Conservation (phyloP, 2,888 invertebrate genomes). For the Diarsia dahlii region DNA sequence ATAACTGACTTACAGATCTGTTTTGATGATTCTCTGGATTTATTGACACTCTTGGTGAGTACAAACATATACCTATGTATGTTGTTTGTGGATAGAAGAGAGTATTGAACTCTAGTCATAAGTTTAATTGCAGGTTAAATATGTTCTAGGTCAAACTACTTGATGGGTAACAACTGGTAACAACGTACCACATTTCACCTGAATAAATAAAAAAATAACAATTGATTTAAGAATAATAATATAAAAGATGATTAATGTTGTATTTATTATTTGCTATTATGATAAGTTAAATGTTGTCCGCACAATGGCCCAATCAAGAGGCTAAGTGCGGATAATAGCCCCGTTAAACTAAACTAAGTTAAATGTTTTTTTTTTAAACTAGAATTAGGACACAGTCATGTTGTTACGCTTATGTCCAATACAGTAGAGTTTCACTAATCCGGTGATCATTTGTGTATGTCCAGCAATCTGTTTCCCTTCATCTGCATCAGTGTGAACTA, state of each 20-base stretch:
- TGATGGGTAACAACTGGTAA: neutral
- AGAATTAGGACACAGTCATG: neutral
- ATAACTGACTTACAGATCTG: conserved; percentile 93
- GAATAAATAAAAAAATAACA: conserved; percentile 1
- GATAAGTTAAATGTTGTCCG: no score
- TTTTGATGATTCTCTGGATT: conserved; percentile 93
- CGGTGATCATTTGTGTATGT: neutral
- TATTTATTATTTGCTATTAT: neutral
- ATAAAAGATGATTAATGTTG: neutral
- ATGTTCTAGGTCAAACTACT: conserved; percentile 4
- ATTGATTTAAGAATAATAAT: neutral
- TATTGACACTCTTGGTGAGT: conserved; percentile 86
- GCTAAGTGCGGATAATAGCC: no score
- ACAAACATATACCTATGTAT: neutral
- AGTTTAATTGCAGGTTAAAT: neutral
- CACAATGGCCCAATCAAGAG: no score
- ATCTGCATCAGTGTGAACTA: neutral
- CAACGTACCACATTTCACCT: neutral
- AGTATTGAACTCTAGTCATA: conserved; percentile 13
- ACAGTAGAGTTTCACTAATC: neutral
- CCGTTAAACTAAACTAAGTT: no score
- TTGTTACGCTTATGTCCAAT: neutral
- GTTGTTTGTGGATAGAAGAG: neutral
- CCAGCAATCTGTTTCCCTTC: neutral
- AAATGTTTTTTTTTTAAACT: neutral